Percentiles rank a stretch among this genome's conserved stretches.
These are phyloP conservation scores for Oceanodroma leucorhoa DNA, from an alignment of 2,797 vertebrate species.

Conservation along the genomic window DNA sequence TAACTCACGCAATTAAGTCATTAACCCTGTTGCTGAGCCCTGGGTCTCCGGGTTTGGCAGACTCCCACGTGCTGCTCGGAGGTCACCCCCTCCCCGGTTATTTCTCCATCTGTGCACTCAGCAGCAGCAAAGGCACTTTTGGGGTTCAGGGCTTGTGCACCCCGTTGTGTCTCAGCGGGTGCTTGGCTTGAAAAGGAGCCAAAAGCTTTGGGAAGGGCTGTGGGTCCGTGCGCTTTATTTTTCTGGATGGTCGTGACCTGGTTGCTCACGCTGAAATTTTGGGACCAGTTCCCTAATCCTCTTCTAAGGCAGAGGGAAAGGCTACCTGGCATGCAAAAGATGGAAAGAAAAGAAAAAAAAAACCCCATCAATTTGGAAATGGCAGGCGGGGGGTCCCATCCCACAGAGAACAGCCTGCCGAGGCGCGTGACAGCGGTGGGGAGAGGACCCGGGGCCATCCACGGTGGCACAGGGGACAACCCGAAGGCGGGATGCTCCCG, in stretches of 20 bases:
- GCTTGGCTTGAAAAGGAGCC: not conserved
- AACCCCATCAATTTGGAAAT: not conserved
- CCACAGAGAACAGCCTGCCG: not conserved
- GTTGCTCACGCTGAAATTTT: not conserved
- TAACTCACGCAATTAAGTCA: fast-evolving
- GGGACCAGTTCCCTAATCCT: not conserved
- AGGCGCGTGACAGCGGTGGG: not conserved
- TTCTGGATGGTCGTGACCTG: not conserved
- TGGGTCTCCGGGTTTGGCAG: not conserved
- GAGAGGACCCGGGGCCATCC: not conserved
- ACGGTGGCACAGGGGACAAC: not conserved
- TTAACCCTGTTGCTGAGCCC: not conserved
- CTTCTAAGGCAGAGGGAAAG: not conserved
- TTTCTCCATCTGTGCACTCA: fast-evolving
- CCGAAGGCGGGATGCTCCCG: not conserved
- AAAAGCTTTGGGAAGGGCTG: not conserved
- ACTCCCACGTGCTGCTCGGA: fast-evolving
- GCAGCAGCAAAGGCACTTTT: not conserved
- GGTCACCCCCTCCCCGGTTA: not conserved
- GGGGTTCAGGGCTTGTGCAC: not conserved
- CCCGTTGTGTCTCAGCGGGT: fast-evolving
- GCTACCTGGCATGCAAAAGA: not conserved
- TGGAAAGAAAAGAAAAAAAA: not conserved
- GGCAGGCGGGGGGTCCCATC: fast-evolving
- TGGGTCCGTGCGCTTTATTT: fast-evolving